Base-by-base conservation (phyloP, 2,888 invertebrate species). In the Craniophora ligustri region DNA sequence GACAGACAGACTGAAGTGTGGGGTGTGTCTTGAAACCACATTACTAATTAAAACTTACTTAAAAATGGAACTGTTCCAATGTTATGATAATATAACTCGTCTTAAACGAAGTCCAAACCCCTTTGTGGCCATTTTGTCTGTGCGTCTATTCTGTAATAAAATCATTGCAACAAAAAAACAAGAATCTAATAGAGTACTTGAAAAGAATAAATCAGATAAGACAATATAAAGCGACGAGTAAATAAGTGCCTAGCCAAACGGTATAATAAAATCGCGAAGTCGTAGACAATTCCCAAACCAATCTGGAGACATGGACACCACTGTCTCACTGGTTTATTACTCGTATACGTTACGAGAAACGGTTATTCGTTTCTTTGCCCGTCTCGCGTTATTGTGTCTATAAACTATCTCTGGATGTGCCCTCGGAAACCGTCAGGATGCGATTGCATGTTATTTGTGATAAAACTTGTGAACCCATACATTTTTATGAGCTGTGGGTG, bases 251-350 rank as follows among this genome's bases (percentile, higher is more conserved):
- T 28, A 64, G 47, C 47, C 44, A 65, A 58, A 64, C 48, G 36
- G 57, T 41, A 35, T 45, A 65, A 67, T 71, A 55, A 76, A 77
- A 79, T 79, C 73, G 76, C 63, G 71, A 66, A 67, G 68, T 58
- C 60, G 59, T 44, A 60, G 59, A 60, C 75, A 75, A 75, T 80
- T 71, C 77, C 76, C 69, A 64, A 64, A 72, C 70, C 73, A 74
- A 78, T 76, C 61, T 71, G 53, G 34, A n/a, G 47, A 48, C 67
- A 54, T 57, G 67, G 62, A 70, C 72, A 58, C 67, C 51, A 66
- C 58, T 70, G 75, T 78, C 74, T 63, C 56, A 50, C 48, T 64
- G 67, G 69, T 78, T 80, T 78, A 81, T 78, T 73, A 73, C 73
- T 47, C 51, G 57, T 61, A 78, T 76, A 74, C 51, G 74, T 72